These are phyloP conservation scores for Leucozona laternaria DNA, from an alignment of 2,888 invertebrate species.

Conservation along the genomic window DNA sequence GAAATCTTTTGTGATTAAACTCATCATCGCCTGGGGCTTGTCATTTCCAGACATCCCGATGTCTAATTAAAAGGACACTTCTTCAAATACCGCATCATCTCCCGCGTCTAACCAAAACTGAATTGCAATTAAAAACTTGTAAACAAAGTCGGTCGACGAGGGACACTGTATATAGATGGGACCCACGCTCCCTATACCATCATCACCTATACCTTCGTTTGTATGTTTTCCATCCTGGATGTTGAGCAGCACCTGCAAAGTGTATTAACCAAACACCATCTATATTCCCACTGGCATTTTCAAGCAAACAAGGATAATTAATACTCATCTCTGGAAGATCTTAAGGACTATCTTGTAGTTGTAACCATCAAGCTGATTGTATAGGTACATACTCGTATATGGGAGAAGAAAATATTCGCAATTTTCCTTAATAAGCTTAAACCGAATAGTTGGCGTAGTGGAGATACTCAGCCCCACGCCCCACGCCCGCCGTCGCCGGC, in stretches of 20 bases:
- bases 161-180: slow-evolving; percentile 37
- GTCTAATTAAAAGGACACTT: slow-evolving; percentile 71
- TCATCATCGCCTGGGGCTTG: slow-evolving; percentile 14
- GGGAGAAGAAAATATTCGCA: slow-evolving; percentile 62
- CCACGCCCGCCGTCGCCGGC: neutral
- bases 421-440: slow-evolving; percentile 70
- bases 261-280: slow-evolving; percentile 25
- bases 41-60: slow-evolving; percentile 25
- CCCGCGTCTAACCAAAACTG: slow-evolving; percentile 67
- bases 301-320: slow-evolving; percentile 78
- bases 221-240: neutral
- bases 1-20: slow-evolving; percentile 37
- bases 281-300: slow-evolving; percentile 74
- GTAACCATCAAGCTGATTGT: neutral
- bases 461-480: neutral
- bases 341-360: slow-evolving; percentile 43
- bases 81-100: slow-evolving; percentile 50
- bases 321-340: slow-evolving; percentile 74
- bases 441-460: slow-evolving; percentile 63
- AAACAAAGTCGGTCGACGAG: slow-evolving; percentile 64
- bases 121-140: slow-evolving; percentile 75
- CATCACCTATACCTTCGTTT: neutral
- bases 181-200: neutral
- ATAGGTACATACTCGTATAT: neutral
- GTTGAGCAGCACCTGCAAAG: slow-evolving; percentile 17